A percentile compares a stretch with the other conserved stretches of the same genome.
Evolutionary conservation across 2,888 invertebrate genomes (phyloP).

Genomic region (Latheticus oryzae): DNA sequence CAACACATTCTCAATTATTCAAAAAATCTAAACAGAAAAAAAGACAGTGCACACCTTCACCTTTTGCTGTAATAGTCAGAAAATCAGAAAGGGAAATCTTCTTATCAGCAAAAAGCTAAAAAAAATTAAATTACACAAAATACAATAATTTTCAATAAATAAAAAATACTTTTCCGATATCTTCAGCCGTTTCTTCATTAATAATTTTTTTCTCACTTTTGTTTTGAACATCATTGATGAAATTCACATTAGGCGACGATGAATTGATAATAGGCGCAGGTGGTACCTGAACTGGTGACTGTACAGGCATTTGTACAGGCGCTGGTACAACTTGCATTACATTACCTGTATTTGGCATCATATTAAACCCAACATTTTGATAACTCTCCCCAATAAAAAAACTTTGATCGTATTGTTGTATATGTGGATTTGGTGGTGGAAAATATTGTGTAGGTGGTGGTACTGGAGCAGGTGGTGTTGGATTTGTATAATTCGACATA

Average conservation of each 20-base stretch:
- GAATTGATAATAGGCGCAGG: too few relatives aligned
- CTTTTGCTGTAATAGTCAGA: slow-evolving; percentile 60
- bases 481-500: slow-evolving; percentile 48
- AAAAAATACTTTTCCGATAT: slow-evolving; percentile 42
- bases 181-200: slow-evolving; percentile 21
- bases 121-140: slow-evolving; percentile 28
- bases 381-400: slow-evolving; percentile 58
- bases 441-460: slow-evolving; percentile 47
- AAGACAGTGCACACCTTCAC: slow-evolving; percentile 58
- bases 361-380: slow-evolving; percentile 7
- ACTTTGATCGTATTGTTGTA: slow-evolving; percentile 56
- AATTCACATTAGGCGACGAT: slow-evolving; percentile 1
- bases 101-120: slow-evolving; percentile 64
- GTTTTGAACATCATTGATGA: background rate
- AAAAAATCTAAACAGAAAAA: slow-evolving; percentile 27
- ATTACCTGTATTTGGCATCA: slow-evolving; percentile 8
- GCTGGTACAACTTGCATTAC: background rate
- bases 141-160: background rate
- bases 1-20: too few relatives aligned
- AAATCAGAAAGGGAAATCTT: slow-evolving; percentile 63
- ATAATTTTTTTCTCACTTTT: slow-evolving; percentile 6
- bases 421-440: background rate
- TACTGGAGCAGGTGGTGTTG: slow-evolving; percentile 48
- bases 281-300: too few relatives aligned
- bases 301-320: slow-evolving; percentile 5